These are phyloP conservation scores for Plecturocebus donacophilus DNA, from an alignment of 2,113 vertebrate genomes.

Conservation along the genomic window DNA sequence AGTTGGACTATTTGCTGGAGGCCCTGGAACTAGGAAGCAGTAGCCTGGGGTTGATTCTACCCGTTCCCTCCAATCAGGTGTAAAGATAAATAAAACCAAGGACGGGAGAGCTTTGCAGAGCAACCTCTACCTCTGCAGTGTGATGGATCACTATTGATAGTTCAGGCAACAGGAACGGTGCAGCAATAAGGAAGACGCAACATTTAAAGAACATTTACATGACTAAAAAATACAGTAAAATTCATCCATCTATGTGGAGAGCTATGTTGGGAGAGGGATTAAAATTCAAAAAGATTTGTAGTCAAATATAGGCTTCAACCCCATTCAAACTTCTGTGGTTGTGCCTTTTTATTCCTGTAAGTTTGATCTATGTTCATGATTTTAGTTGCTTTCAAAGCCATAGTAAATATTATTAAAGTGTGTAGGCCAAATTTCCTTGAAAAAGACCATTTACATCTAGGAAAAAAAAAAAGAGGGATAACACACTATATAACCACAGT, in stretches of 20 bases:
- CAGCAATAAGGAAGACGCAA: neutral
- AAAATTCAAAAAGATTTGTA: neutral
- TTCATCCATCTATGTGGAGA: neutral
- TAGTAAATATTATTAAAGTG: slow-evolving; percentile 26
- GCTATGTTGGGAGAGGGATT: neutral
- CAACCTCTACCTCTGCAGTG: rapidly evolving
- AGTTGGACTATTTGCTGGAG: neutral
- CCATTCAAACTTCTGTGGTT: neutral
- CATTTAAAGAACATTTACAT: neutral
- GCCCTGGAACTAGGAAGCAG: neutral
- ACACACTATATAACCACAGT: neutral
- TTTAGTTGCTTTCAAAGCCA: neutral
- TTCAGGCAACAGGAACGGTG: rapidly evolving
- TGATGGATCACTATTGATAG: neutral
- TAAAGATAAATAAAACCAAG: neutral
- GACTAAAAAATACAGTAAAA: neutral
- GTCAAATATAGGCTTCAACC: neutral
- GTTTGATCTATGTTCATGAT: neutral
- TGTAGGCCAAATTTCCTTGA: neutral
- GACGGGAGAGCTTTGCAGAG: neutral
- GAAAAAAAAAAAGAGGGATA: neutral
- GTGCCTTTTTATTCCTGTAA: neutral
- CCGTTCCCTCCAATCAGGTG: neutral
- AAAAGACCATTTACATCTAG: neutral
- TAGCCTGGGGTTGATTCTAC: neutral